Evolutionary conservation across 23 tunicate genomes (phyloP), one percentile per base, ranked within the genome.

Genomic region (Diplosoma virens): DNA sequence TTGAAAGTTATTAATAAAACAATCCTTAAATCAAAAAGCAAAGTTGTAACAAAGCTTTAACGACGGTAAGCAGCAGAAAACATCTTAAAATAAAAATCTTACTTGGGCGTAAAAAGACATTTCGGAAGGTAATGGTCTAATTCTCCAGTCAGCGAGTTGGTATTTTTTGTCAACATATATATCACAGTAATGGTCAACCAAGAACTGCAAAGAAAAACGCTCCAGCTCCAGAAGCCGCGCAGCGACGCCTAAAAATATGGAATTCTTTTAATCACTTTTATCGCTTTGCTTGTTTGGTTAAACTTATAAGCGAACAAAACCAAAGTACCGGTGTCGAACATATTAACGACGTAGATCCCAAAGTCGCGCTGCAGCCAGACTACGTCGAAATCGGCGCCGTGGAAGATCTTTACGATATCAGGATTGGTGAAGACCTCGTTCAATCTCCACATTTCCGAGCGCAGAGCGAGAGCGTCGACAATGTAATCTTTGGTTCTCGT

Each of bases 81-180:
- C n/a, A n/a, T n/a, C n/a, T n/a, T n/a, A n/a, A n/a, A 41, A 41
- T 14, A 41, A 34, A 5, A 6, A 26, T 7, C 59, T 25, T 29
- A 86, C 92, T 75, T 86, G 93, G 29, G 99, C 99, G 71, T 95
- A 95, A 32, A 59, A 71, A 0, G 82, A 32, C 96, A 95, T 84
- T 58, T 89, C 93, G 23, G 67, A 61, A 0, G 96, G 88, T 30
- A 95, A 30, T 3, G 99, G 99, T n/a, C 99, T 67, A 22, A 95
- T 47, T 25, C 99, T 52, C 99, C 99, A 95, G 69, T 95, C 99
- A 1, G 99, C 99, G 18, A 95, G 79, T 41, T 95, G 99, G 53
- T 79, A 89, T 54, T 86, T 81, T 53, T 95, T 95, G 34, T 86
- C 93, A n/a, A 87, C 72, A 21, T 91, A 78, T 11, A 89, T 46